A percentile compares a stretch with the other conserved stretches of the same genome.
Evolutionary conservation across 2,113 vertebrate genomes (phyloP).

Genomic region (Scopus umbretta): DNA sequence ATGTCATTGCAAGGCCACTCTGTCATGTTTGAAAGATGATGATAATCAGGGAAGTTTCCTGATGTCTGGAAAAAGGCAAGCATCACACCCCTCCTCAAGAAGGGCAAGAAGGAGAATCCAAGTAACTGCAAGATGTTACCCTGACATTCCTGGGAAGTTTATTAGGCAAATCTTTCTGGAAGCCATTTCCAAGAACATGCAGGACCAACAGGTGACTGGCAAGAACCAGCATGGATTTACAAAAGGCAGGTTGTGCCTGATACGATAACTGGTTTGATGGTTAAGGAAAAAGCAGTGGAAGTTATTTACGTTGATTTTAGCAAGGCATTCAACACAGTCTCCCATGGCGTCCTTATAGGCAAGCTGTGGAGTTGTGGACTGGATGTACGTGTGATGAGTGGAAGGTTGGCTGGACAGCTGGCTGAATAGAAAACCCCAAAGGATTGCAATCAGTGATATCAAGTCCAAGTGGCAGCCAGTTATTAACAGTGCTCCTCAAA

Average conservation of each 20-base stretch:
- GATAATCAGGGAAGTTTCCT: not conserved
- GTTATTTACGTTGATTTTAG: not conserved
- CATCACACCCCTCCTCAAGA: not conserved
- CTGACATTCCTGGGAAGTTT: not conserved
- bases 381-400: rapidly evolving
- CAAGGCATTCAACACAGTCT: not conserved
- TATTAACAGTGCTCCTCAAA: not conserved
- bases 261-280: not conserved
- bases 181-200: not conserved
- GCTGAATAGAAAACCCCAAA: not conserved
- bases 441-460: not conserved
- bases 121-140: not conserved
- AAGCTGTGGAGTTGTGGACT: not conserved
- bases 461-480: not conserved
- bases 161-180: not conserved
- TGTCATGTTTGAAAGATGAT: not conserved
- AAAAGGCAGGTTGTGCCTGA: not conserved
- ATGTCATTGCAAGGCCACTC: not conserved
- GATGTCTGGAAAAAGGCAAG: not conserved
- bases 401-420: not conserved
- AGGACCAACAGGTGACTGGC: not conserved
- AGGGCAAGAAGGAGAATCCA: not conserved
- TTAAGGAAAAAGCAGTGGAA: not conserved
- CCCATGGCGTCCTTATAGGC: too few species aligned
- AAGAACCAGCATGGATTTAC: not conserved